Percentiles rank a stretch among this genome's conserved stretches.
Evolutionary conservation across 2,888 invertebrate genomes (phyloP).

Genomic region (Orthosia cruda): DNA sequence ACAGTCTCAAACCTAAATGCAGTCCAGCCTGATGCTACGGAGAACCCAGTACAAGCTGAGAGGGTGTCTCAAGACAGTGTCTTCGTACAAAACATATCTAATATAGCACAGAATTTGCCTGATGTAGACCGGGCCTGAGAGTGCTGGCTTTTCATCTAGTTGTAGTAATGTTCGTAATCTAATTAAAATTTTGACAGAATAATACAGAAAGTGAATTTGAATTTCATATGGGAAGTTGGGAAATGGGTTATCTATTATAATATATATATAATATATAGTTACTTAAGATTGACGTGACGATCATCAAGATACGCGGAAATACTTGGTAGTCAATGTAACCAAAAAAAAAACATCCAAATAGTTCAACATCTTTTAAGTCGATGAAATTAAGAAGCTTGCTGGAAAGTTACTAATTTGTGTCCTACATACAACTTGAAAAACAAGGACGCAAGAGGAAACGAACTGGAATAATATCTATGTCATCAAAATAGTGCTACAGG

Average conservation of each 20-base stretch:
- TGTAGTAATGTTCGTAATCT: too few species aligned
- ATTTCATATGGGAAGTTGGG: conserved; percentile 28
- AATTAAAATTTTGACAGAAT: conserved; percentile 51
- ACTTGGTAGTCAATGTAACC: too few species aligned
- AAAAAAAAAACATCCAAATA: too few species aligned
- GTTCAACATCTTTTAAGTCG: not conserved
- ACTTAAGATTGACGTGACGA: not conserved
- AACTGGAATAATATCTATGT: not conserved
- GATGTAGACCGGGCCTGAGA: too few species aligned
- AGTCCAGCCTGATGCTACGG: too few species aligned
- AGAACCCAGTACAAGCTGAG: too few species aligned
- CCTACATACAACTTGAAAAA: not conserved
- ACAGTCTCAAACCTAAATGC: too few species aligned
- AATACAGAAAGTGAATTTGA: conserved; percentile 32
- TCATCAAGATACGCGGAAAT: not conserved
- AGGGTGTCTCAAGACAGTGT: too few species aligned
- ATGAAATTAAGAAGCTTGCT: not conserved
- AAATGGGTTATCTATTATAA: conserved; percentile 21
- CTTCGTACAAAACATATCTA: too few species aligned
- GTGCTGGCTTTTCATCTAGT: too few species aligned
- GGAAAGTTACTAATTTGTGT: not conserved
- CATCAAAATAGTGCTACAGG: not conserved
- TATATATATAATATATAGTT: not conserved
- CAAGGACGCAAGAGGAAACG: too few species aligned
- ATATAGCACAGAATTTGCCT: too few species aligned